Percentiles rank a stretch among this genome's conserved stretches.
phyloP scores from a whole-genome alignment of 2,797 vertebrate genomes.

The Tokudaia tokunoshimensis region DNA sequence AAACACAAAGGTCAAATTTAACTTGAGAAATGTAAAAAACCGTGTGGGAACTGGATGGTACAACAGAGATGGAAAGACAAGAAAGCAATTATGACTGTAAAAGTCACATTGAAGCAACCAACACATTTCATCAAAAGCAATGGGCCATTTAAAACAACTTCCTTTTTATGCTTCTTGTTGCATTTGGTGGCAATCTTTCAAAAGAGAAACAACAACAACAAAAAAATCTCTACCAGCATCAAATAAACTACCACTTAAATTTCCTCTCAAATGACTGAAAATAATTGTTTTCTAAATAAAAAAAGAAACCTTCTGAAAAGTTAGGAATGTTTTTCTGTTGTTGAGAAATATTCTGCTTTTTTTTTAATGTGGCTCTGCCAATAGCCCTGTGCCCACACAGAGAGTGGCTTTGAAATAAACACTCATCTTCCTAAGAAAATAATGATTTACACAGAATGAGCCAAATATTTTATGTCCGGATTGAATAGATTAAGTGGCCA shows the following conservation, averaged over 20 bases:
- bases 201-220: neutral
- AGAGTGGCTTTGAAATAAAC: conserved; percentile 61
- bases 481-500: neutral
- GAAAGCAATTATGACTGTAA: neutral
- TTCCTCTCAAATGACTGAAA: conserved; percentile 19
- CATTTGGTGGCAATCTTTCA: conserved; percentile 21
- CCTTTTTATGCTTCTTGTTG: neutral
- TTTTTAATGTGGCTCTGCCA: neutral
- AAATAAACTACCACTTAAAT: conserved; percentile 23
- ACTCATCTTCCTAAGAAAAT: conserved; percentile 56
- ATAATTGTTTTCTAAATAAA: conserved; percentile 35
- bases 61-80: neutral
- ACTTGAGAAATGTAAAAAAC: conserved; percentile 15
- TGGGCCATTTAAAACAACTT: neutral
- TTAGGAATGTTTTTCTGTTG: neutral
- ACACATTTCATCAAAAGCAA: conserved; percentile 34
- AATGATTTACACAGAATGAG: neutral
- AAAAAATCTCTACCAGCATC: neutral
- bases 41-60: neutral
- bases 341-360: conserved; percentile 60
- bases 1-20: conserved; percentile 26
- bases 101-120: conserved; percentile 44
- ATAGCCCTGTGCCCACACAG: neutral
- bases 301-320: conserved; percentile 31
- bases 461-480: neutral